phyloP scores from a whole-genome alignment of 2,888 invertebrate species.

The Cordylochernes scorpioides region DNA sequence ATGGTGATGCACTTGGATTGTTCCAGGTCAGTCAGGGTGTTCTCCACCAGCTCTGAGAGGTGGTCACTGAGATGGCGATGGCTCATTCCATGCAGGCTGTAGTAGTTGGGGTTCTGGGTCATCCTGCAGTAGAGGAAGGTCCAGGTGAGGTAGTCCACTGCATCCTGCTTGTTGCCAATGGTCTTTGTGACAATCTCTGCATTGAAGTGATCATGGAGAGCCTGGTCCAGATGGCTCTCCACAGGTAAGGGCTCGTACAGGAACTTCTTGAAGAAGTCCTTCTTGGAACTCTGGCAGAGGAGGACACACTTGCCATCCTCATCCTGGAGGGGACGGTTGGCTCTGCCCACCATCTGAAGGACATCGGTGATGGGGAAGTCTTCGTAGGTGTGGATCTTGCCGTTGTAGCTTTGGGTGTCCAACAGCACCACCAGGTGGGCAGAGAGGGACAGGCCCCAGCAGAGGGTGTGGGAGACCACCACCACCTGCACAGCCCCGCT shows the following conservation, averaged over 20 bases:
- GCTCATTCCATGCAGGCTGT: constrained; percentile 66
- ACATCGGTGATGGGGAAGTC: constrained; percentile 94
- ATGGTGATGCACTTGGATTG: constrained; percentile 90
- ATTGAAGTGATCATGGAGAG: constrained; percentile 95
- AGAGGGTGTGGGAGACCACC: constrained; percentile 67
- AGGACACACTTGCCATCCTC: constrained; percentile 79
- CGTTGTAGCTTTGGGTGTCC: constrained; percentile 78
- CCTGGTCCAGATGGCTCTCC: constrained; percentile 91
- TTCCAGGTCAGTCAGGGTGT: constrained; percentile 70
- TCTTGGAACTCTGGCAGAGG: constrained; percentile 88
- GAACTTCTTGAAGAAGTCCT: constrained; percentile 94
- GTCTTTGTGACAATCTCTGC: constrained; percentile 99
- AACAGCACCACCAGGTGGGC: constrained; percentile 86
- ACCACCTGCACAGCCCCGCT: constrained; percentile 75
- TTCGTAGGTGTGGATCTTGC: constrained; percentile 50
- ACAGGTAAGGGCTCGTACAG: constrained; percentile 85
- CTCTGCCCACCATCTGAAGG: constrained; percentile 87
- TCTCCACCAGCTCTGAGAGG: constrained; percentile 87
- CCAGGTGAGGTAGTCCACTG: constrained; percentile 98
- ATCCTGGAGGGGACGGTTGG: constrained; percentile 72
- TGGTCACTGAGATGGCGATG: constrained; percentile 94
- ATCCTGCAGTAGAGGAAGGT: constrained; percentile 85
- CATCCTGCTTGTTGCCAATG: constrained; percentile 98
- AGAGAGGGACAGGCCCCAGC: constrained; percentile 68
- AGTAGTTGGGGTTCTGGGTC: constrained; percentile 98